Conservation (phyloP, 2,888 invertebrate species). For the Netelia inedita region DNA sequence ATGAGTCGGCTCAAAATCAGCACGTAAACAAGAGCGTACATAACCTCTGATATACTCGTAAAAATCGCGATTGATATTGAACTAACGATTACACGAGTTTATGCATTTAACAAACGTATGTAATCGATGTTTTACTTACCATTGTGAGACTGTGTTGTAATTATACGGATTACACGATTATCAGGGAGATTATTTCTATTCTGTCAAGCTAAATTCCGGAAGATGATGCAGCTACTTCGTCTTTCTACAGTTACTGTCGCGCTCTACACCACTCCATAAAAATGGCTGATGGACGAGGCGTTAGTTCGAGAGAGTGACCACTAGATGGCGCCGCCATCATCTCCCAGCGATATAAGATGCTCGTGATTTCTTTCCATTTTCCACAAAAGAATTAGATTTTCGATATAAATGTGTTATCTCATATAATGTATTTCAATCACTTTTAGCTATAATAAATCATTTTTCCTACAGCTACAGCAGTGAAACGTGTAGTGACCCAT, state of each 20-base stretch:
- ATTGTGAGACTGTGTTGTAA: constrained; percentile 37
- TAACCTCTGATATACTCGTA: constrained; percentile 49
- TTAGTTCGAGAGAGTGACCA: too few relatives aligned
- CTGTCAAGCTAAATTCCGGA: constrained; percentile 49
- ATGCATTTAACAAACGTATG: neutral
- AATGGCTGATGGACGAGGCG: too few relatives aligned
- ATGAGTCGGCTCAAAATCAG: constrained; percentile 27
- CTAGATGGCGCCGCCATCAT: too few relatives aligned
- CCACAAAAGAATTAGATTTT: too few relatives aligned
- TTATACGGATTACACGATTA: constrained; percentile 12
- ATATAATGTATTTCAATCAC: too few relatives aligned
- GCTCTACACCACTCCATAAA: too few relatives aligned
- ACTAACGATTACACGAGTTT: neutral
- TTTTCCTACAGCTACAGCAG: too few relatives aligned
- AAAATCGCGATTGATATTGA: neutral
- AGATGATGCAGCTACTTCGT: constrained; percentile 67
- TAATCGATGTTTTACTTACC: constrained; percentile 42
- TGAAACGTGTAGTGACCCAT: too few relatives aligned
- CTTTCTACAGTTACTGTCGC: neutral
- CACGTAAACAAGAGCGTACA: constrained; percentile 39
- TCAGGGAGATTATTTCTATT: constrained; percentile 14
- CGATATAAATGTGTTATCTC: too few relatives aligned
- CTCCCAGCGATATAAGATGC: too few relatives aligned
- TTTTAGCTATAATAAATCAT: too few relatives aligned
- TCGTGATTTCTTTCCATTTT: too few relatives aligned